Evolutionary conservation across 2,888 invertebrate species (phyloP).

Genomic region (Tricholauxania praeusta): DNA sequence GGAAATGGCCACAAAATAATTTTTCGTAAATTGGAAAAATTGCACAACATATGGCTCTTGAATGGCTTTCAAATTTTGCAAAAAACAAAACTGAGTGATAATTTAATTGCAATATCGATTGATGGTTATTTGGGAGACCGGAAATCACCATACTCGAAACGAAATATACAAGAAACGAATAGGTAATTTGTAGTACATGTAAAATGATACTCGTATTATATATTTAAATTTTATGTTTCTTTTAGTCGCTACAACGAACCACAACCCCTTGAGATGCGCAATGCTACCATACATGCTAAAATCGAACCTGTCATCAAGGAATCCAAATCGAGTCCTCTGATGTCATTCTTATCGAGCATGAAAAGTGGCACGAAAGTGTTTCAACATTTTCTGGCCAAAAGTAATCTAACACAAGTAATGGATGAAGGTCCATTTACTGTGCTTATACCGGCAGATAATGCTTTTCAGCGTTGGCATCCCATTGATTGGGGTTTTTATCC

Average conservation of each 20-base stretch:
- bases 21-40: conserved; percentile 66
- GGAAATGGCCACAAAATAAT: conserved; percentile 68
- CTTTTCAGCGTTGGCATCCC: conserved; percentile 77
- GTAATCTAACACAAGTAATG: conserved; percentile 73
- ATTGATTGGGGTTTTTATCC: conserved; percentile 80
- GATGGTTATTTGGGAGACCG: conserved; percentile 68
- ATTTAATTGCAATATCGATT: conserved; percentile 66
- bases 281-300: conserved; percentile 63
- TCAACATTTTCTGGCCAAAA: conserved; percentile 74
- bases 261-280: conserved; percentile 65
- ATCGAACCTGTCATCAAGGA: conserved; percentile 66
- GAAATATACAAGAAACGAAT: conserved; percentile 68
- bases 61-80: conserved; percentile 66
- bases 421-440: conserved; percentile 73
- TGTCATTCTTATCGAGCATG: conserved; percentile 71
- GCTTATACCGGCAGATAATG: conserved; percentile 75
- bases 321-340: conserved; percentile 65
- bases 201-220: not conserved
- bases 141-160: conserved; percentile 66
- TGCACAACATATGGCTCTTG: conserved; percentile 65
- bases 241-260: conserved; percentile 67
- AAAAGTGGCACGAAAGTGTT: conserved; percentile 75
- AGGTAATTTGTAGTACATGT: conserved; percentile 53
- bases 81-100: conserved; percentile 65
- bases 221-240: not conserved